Evolutionary conservation across 2,797 vertebrate species (phyloP), one percentile per base, ranked within the genome.

Genomic region (Enteromius radiatus): DNA sequence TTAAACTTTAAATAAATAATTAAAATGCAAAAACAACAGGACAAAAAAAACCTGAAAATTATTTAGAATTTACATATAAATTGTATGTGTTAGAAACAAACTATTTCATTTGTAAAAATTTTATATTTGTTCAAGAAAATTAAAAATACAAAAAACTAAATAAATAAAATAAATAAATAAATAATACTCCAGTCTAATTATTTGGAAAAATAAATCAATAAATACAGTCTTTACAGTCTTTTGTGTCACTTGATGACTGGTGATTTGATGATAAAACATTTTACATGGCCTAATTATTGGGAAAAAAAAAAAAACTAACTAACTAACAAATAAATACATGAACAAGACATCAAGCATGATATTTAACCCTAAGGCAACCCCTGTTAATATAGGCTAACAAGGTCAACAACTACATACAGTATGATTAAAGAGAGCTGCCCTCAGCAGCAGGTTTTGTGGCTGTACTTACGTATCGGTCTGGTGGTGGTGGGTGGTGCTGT

Each of bases 401-500:
- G 45, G 26, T 23, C 54, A 61, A 6, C 38, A 31, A 14, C 23
- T 33, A 15, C 26, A 74, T 38, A 15, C 21, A 54, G 33, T 19
- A 26, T 68, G 81, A 82, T 45, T 45, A 36, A 1, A 12, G 36
- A 31, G 64, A 31, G 26, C 6, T 23, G 15, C 47, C 15, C n/a
- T 56, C 23, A 56, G 56, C 36, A 56, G 49, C n/a, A 52, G 73
- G 78, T 63, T 23, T 61, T 28, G 71, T 26, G 31, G 19, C 3
- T 17, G 64, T 90, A 93, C 93, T 87, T 93, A 95, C 97, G 91
- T 93, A 96, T 93, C 71, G 95, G 92, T 95, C 96, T 92, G 91
- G 95, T 94, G 78, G 95, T 96, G 85, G 89, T 88, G 9, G 95
- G 93, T 54, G 91, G 80, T 17, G 93, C 90, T 74, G 96, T 86